Base-by-base conservation (phyloP, 1,140 invertebrate genomes). In the Lepidurus packardi region DNA sequence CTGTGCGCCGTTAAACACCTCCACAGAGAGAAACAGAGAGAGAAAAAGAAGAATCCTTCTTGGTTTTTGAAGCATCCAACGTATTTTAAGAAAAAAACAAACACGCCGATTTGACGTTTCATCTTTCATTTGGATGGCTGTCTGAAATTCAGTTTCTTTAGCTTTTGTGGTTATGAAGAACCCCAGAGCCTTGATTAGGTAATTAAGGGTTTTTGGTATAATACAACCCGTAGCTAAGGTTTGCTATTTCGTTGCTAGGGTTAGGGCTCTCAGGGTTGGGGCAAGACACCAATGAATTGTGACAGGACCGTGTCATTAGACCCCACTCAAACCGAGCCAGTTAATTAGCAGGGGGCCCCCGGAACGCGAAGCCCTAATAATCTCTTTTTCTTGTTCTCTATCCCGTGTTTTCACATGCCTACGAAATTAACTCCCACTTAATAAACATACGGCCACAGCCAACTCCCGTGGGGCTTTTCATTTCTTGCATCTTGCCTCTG, bases 381-480 rank as follows among this genome's bases (percentile, higher is more conserved):
- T 65, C 53, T 65, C 53, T 21, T 65, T 65, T 65, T 65, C 53
- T 65, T 65, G 53, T 65, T 65, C 53, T 16, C 53, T 21, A 13
- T 21, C 13, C 53, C 53, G 53, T 65, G 53, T 65, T 65, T 65
- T 65, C 53, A 65, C 53, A 65, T 65, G 53, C 53, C 53, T 65
- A 65, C 53, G 53, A 65, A 65, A 65, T 65, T 65, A 65, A 65
- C 53, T 65, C 53, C 53, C 53, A 65, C 53, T 65, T 65, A 65
- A 65, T 65, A 65, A 65, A 65, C 53, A 65, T 65, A 65, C 21
- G 53, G 53, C 53, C 21, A n/a, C 16, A 21, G 8, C 53, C 53
- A 65, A 65, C 53, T 65, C 53, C 53, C 53, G 53, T 21, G 21
- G 53, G 53, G 53, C 53, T 13, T 65, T 65, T 65, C 53, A 65